Evolutionary conservation across 1,140 invertebrate species (phyloP), one percentile per base, ranked within the genome.

Genomic region (Thalassaphorura encarpata): DNA sequence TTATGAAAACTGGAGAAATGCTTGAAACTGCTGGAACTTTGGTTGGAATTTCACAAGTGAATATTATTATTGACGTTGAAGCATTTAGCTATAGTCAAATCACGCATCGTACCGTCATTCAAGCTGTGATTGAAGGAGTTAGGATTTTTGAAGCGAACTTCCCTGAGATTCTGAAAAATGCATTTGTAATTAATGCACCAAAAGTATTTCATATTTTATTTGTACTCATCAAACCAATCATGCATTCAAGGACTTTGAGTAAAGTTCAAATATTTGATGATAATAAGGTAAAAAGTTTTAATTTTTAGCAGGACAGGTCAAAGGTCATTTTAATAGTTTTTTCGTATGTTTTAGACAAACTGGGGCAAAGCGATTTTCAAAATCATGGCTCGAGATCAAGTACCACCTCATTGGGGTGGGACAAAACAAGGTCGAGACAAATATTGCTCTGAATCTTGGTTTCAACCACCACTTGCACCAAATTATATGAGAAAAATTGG

Each of bases 21-120:
- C 29, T 57, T 8, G 47, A 45, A 18, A 11, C 36, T 13, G 23
- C 48, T 18, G 48, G 39, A 16, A 52, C 31, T 19, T 4, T 39
- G 5, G 26, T 23, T 29, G 39, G 48, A 3, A 57, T 57, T 27
- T 39, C 33, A 26, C 48, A 57, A 45, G 55, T 48, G 28, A 52
- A 45, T 45, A 40, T 57, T n/a, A 36, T 36, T 36, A 11, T 36
- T 36, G 33, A 36, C n/a, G 8, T 36, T 36, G 8, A 36, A 36
- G n/a, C 8, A 36, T 36, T 36, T 36, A 11, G 8, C 33, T 36
- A 36, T n/a, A 8, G 33, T 11, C 33, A 36, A 36, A 8, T 36
- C 33, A 36, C 8, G 8, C 13, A 8, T 15, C 19, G 31, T 47
- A 29, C 21, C 46, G 53, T 26, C 2, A 16, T 54, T 8, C 33